phyloP scores from a whole-genome alignment of 2,888 invertebrate genomes.

The Amphipyra tragopoginis region DNA sequence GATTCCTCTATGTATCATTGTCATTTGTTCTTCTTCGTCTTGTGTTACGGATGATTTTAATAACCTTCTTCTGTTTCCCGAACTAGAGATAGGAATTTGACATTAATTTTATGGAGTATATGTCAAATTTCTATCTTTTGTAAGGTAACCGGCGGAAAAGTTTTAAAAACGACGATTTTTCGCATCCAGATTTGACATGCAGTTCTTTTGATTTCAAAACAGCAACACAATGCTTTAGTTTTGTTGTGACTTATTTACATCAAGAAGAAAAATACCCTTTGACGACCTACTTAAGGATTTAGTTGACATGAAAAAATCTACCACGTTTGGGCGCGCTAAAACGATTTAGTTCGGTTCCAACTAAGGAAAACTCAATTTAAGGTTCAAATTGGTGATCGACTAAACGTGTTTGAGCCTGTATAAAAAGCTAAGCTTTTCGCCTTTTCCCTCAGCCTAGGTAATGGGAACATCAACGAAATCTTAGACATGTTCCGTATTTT shows the following conservation, averaged over 20 bases:
- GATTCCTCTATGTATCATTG: no score
- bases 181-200: neutral
- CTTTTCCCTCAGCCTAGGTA: conserved; percentile 8
- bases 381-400: conserved; percentile 54
- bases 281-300: conserved; percentile 17
- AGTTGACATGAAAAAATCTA: conserved; percentile 22
- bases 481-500: conserved; percentile 8
- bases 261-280: no score
- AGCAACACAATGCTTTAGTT: neutral
- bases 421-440: conserved; percentile 29
- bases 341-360: conserved; percentile 43
- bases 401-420: conserved; percentile 42
- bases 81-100: no score
- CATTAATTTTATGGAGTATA: no score
- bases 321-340: conserved; percentile 40
- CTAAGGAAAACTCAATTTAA: conserved; percentile 43
- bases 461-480: conserved; percentile 27
- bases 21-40: neutral
- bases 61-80: no score
- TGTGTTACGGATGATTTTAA: no score
- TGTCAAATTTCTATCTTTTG: no score
- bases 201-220: neutral
- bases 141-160: no score
- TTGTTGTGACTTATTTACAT: neutral
- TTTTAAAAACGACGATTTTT: no score